Percentiles rank a stretch among this genome's conserved stretches.
phyloP scores from a whole-genome alignment of 2,113 vertebrate genomes.

The Xerus inauris region DNA sequence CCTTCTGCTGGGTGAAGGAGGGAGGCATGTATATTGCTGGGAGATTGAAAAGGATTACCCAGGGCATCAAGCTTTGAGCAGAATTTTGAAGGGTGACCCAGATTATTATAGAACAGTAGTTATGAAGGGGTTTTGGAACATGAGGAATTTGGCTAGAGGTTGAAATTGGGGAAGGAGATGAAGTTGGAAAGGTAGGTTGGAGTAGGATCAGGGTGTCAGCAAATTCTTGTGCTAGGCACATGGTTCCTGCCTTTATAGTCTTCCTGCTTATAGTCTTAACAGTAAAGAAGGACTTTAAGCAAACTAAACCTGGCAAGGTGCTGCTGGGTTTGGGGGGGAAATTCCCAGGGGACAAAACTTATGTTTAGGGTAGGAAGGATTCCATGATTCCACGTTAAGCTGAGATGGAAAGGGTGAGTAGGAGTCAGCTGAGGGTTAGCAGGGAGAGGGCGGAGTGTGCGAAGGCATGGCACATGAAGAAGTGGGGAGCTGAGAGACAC shows the following conservation, averaged over 20 bases:
- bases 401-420: not conserved
- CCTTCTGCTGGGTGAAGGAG: not conserved
- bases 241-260: not conserved
- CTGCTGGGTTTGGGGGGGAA: not conserved
- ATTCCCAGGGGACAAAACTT: too few species aligned
- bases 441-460: not conserved
- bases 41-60: not conserved
- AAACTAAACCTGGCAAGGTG: not conserved
- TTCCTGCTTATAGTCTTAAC: not conserved
- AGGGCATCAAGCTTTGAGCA: not conserved
- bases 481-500: not conserved
- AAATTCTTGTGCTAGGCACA: rapidly evolving
- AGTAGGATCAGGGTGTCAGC: not conserved
- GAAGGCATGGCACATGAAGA: not conserved
- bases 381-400: not conserved
- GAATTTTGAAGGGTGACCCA: not conserved
- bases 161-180: not conserved
- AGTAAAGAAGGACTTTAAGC: not conserved
- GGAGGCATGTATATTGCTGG: not conserved
- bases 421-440: too few species aligned
- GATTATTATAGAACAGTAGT: not conserved
- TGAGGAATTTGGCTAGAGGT: not conserved
- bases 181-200: not conserved
- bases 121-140: not conserved
- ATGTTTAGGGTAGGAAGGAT: not conserved